Percentiles rank a stretch among this genome's conserved stretches.
phyloP scores from a whole-genome alignment of 2,888 invertebrate species.

The Alviniconcha strummeri region DNA sequence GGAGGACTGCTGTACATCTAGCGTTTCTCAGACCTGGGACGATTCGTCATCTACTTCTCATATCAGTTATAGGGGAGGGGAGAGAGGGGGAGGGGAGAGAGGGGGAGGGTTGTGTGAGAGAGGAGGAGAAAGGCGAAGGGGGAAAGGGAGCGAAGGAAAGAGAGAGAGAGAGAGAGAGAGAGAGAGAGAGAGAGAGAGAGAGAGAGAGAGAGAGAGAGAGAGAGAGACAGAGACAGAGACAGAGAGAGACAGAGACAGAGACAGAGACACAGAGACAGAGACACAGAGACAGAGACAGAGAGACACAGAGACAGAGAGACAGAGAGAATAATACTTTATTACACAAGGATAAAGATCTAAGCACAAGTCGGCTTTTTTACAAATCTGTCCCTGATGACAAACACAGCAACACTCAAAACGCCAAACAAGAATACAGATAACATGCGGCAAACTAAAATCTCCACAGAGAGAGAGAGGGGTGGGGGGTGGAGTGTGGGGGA shows the following conservation, averaged over 20 bases:
- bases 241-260: conserved; percentile 17
- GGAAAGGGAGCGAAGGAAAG: neutral
- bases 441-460: neutral
- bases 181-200: neutral
- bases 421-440: neutral
- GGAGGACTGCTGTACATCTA: no score
- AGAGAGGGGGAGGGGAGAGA: neutral
- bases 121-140: neutral
- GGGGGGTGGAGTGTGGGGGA: neutral
- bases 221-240: conserved; percentile 1
- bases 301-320: conserved; percentile 4
- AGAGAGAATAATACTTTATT: neutral
- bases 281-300: conserved; percentile 10
- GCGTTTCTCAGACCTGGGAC: no score
- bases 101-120: neutral
- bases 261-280: conserved; percentile 10
- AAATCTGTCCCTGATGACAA: neutral
- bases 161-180: neutral
- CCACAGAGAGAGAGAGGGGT: neutral
- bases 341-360: neutral
- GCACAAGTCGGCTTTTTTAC: no score
- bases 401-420: neutral
- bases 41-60: no score
- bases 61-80: neutral
- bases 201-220: neutral